These are phyloP conservation scores for Nemotelus pantherinus DNA, from an alignment of 2,888 invertebrate species.

Conservation along the genomic window DNA sequence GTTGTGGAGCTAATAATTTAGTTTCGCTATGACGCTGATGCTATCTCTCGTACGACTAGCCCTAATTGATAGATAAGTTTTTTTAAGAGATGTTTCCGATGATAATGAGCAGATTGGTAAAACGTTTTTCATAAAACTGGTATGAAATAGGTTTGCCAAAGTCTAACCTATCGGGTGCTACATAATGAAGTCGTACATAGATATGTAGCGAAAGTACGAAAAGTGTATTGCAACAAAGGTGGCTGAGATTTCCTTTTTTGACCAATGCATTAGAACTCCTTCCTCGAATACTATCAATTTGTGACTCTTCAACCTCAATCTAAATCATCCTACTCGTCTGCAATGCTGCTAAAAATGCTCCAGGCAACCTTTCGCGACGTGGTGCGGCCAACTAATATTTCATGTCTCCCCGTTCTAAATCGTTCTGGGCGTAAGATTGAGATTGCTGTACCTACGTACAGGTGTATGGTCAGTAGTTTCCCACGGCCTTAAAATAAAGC, in stretches of 20 bases:
- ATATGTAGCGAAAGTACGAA: too few relatives aligned
- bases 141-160: background rate
- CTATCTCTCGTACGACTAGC: slow-evolving; percentile 39
- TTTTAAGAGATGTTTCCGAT: slow-evolving; percentile 24
- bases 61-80: slow-evolving; percentile 43
- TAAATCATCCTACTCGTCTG: too few relatives aligned
- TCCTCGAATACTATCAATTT: too few relatives aligned
- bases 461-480: slow-evolving; percentile 28
- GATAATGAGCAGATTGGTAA: slow-evolving; percentile 7
- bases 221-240: too few relatives aligned
- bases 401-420: background rate
- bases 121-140: background rate
- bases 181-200: too few relatives aligned
- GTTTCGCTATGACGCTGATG: slow-evolving; percentile 24
- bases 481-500: slow-evolving; percentile 33
- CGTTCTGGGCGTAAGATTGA: slow-evolving; percentile 4
- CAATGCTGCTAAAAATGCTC: background rate
- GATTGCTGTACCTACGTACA: slow-evolving; percentile 1
- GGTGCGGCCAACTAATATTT: background rate
- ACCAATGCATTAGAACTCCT: too few relatives aligned
- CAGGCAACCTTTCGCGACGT: slow-evolving; percentile 6
- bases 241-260: too few relatives aligned
- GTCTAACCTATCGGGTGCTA: too few relatives aligned
- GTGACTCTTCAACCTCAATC: too few relatives aligned
- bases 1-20: slow-evolving; percentile 21